These are phyloP conservation scores for Diarsia rubi DNA, from an alignment of 2,888 invertebrate species.

Conservation along the genomic window DNA sequence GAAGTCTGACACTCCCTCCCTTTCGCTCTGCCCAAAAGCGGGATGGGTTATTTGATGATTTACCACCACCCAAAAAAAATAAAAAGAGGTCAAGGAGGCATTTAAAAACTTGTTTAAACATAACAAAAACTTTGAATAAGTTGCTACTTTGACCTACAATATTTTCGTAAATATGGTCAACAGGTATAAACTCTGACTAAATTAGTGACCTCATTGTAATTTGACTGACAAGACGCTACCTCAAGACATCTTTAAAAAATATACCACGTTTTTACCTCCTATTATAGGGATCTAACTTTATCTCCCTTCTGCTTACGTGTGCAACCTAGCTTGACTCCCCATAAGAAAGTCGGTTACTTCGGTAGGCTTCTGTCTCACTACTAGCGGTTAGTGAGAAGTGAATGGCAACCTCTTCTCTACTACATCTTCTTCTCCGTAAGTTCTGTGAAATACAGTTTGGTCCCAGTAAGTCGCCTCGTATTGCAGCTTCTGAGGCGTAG, in stretches of 20 bases:
- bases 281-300: slow-evolving; percentile 1
- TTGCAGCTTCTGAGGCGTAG: neutral
- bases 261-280: neutral
- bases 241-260: neutral
- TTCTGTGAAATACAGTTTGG: neutral
- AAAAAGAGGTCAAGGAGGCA: neutral
- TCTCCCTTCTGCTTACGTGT: slow-evolving; percentile 16
- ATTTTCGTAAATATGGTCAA: neutral
- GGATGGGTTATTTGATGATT: no score
- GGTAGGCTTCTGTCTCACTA: neutral
- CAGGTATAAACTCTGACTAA: neutral
- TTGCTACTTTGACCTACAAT: neutral
- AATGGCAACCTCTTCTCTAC: neutral
- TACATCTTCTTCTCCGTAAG: no score
- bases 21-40: no score
- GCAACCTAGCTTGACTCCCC: slow-evolving; percentile 13
- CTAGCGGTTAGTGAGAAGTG: neutral
- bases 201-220: neutral
- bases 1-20: no score
- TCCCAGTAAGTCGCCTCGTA: neutral
- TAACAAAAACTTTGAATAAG: neutral
- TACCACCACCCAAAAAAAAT: no score
- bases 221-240: neutral
- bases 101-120: no score
- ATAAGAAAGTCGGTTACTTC: slow-evolving; percentile 16